These are phyloP conservation scores for Dendrophyllia cribrosa DNA, from an alignment of 64 coral and sea anemone genomes.

Conservation along the genomic window DNA sequence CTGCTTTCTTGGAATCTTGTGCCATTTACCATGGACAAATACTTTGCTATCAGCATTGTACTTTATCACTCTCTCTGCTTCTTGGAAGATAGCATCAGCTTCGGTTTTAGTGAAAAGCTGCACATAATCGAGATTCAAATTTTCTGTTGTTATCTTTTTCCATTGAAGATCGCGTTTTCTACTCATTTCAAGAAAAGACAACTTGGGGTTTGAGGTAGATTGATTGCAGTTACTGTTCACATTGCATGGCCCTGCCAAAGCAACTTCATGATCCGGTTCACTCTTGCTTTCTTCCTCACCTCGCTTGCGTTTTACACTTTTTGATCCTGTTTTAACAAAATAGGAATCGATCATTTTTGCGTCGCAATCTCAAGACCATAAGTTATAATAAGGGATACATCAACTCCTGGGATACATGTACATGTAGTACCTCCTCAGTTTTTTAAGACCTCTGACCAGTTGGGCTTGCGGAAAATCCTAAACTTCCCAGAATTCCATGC, in stretches of 20 bases:
- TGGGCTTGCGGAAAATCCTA: background rate
- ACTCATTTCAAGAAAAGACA: conserved; percentile 2
- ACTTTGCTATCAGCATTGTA: conserved; percentile 80
- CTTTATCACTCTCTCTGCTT: conserved; percentile 75
- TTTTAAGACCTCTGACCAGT: too few relatives aligned
- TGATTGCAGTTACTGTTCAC: background rate
- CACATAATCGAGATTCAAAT: conserved; percentile 81
- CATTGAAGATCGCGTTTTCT: conserved; percentile 56
- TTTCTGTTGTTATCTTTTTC: conserved; percentile 79
- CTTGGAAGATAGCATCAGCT: conserved; percentile 72
- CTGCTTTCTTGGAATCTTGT: conserved; percentile 82
- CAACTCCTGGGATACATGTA: too few relatives aligned
- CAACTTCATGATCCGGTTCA: background rate
- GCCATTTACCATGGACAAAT: conserved; percentile 85
- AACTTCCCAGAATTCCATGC: background rate
- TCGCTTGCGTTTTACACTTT: conserved; percentile 15
- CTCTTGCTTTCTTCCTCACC: conserved; percentile 7
- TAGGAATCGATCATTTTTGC: conserved; percentile 73
- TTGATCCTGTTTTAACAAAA: conserved; percentile 46
- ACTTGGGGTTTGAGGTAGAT: background rate
- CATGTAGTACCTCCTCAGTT: too few relatives aligned
- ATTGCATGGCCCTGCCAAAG: background rate
- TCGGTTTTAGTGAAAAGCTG: conserved; percentile 73
- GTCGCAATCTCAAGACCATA: too few relatives aligned
- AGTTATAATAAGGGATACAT: too few relatives aligned